Evolutionary conservation across 2,797 vertebrate genomes (phyloP), one percentile per base, ranked within the genome.

Genomic region (Bradypus variegatus): DNA sequence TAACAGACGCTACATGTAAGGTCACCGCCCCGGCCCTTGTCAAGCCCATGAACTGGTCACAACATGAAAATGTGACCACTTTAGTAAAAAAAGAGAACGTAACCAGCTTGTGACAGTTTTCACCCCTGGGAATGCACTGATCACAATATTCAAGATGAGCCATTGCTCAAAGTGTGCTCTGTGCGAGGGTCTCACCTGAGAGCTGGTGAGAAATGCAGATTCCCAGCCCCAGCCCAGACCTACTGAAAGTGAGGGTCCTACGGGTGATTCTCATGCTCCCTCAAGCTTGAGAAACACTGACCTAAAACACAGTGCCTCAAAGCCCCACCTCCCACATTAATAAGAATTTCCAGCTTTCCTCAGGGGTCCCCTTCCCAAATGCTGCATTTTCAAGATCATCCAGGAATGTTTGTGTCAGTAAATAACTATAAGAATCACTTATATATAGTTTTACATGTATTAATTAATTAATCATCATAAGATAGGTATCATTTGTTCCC

Each of bases 351-450:
- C 27, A 41, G 45, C n/a, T 50, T 69, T 79, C 67, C 33, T 75
- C 58, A 33, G 12, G 77, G 31, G 48, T 64, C 50, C 50, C n/a
- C 10, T 85, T 82, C 75, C 33, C 67, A 76, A 94, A 75, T 13
- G 25, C 23, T 48, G 6, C 48, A 73, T 62, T 78, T 86, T 91
- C 48, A 88, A 89, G 82, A 76, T 81, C 48, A 80, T 23, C 27
- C 62, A 62, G 36, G 36, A 27, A 89, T 79, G 58, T 8, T 29
- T 60, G 60, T 72, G 27, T 41, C 65, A 90, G 70, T 45, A 50
- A 80, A 55, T n/a, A 80, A 55, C 55, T 45, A 3, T 41, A 92
- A 58, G 21, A n/a, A 70, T 53, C 53, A n/a, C 33, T 78, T 82
- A 73, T 21, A 10, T 69, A 25, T 36, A 19, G 75, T 41, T 75